These are phyloP conservation scores for Hydrozoanthus tunicans DNA, from an alignment of 64 coral and sea anemone genomes.

Conservation along the genomic window DNA sequence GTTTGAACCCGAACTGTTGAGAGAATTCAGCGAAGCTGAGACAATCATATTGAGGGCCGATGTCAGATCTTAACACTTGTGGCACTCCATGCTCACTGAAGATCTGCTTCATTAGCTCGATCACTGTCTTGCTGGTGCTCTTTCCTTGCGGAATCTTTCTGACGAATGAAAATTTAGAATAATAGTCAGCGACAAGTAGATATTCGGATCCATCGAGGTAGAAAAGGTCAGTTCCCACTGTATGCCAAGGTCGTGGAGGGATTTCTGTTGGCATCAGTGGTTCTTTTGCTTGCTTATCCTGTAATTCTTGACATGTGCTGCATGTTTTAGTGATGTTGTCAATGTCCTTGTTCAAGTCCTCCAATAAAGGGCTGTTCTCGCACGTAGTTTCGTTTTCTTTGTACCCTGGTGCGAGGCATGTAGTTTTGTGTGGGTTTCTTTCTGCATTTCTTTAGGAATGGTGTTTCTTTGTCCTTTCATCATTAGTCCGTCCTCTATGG, in stretches of 20 bases:
- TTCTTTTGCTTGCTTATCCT: constrained; percentile 17
- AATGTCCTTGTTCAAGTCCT: constrained; percentile 35
- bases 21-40: too few species aligned
- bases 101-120: too few species aligned
- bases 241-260: constrained; percentile 53
- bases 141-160: too few species aligned
- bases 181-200: too few species aligned
- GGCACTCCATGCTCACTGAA: too few species aligned
- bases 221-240: constrained; percentile 16
- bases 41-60: too few species aligned
- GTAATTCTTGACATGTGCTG: constrained; percentile 39
- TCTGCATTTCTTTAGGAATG: constrained; percentile 9
- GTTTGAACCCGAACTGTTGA: too few species aligned
- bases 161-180: too few species aligned
- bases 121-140: too few species aligned
- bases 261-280: constrained; percentile 50
- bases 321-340: constrained; percentile 1
- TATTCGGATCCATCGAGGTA: neutral
- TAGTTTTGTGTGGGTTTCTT: constrained; percentile 45
- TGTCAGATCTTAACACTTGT: too few species aligned
- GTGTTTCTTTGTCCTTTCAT: constrained; percentile 46
- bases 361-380: constrained; percentile 22
- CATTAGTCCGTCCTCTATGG: neutral
- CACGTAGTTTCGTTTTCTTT: constrained; percentile 55
- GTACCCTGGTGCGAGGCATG: constrained; percentile 53